Base-by-base conservation (phyloP, 1,140 invertebrate species). In the Leptopilina clavipes region DNA sequence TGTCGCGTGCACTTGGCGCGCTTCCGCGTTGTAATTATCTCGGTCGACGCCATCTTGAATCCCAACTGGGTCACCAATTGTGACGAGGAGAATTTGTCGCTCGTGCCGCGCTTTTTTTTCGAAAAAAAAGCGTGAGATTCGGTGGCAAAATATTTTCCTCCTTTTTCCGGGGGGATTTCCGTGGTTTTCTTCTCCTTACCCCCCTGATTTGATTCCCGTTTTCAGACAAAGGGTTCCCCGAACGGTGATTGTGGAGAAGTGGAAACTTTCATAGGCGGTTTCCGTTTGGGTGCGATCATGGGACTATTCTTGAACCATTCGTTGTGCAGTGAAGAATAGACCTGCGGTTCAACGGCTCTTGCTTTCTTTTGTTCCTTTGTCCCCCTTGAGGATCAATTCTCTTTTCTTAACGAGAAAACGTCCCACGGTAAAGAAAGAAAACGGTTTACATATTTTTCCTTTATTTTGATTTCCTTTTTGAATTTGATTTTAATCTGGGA, bases 31-130 rank as follows among this genome's bases (percentile, higher is more conserved):
- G 76, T 78, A 73, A 72, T 52, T 44, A 70, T 80, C 76, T 78
- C 79, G 65, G 72, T 73, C 74, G 76, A 56, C 76, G 76, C 79
- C 79, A 81, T 81, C 73, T 81, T 81, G 76, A 78, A 77, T 73
- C 74, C 78, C 79, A 81, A 81, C 76, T 81, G 79, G 79, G 79
- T 81, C 79, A 80, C 79, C 76, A 74, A 74, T 78, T 80, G 65
- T 75, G 43, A 72, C 72, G 70, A 31, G 37, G 54, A 52, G 48
- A 52, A 71, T 44, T 71, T 72, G 18, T 44, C 12, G 7, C 65
- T n/a, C 56, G 70, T 70, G 74, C 45, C 74, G 59, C 73, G 40
- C 14, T 72, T 77, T 72, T 71, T 25, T 22, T 22, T 65, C 22
- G 37, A 6, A 40, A 7, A 40, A 31, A 31, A 31, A 31, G 5